Base-by-base conservation (phyloP, 2,888 invertebrate genomes). In the Catocala nupta region DNA sequence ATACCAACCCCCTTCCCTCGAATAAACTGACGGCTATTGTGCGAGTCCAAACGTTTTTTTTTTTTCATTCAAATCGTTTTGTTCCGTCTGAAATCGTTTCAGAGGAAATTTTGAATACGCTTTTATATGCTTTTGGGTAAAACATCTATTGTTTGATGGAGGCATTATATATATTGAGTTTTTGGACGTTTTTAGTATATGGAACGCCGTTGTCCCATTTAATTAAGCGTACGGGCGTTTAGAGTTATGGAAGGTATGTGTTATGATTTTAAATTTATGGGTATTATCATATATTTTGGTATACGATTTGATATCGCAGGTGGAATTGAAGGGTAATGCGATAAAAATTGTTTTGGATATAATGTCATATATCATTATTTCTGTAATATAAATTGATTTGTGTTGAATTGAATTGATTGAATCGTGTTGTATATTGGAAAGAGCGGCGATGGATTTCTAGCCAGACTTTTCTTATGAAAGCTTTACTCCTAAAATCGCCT, bases 1-100 rank as follows among this genome's bases (percentile, higher is more conserved):
- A 75, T 77, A 69, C 75, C 54, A 13, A 25, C 54, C 58, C 47
- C 48, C 36, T n/a, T 49, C 49, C 75, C 73, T 54, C 63, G 66
- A 58, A 68, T 74, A 71, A 77, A 70, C 63, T 71, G 65, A 62
- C 65, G 67, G 71, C 74, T 69, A 73, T 78, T 78, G 77, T 78
- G 25, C 54, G 9, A 44, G 42, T 43, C 55, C 48, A 55, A 16
- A 55, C 42, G 55, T 36, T 59, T 52, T 59, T 64, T 67, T 76
- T 7, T 39, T 72, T 73, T 57, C 52, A 63, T 63, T 71, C 65
- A 66, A 59, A 53, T 54, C 13, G 55, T 49, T 49, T 63, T 63
- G 54, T 62, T 53, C 42, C 43, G 5, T 44, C 16, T 25, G 12
- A 11, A 12, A 49, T 43, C 56, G 33, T 56, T 56, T 56, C 33